Evolutionary conservation across 2,113 vertebrate species (phyloP), one percentile per base, ranked within the genome.

Genomic region (Albula goreensis): DNA sequence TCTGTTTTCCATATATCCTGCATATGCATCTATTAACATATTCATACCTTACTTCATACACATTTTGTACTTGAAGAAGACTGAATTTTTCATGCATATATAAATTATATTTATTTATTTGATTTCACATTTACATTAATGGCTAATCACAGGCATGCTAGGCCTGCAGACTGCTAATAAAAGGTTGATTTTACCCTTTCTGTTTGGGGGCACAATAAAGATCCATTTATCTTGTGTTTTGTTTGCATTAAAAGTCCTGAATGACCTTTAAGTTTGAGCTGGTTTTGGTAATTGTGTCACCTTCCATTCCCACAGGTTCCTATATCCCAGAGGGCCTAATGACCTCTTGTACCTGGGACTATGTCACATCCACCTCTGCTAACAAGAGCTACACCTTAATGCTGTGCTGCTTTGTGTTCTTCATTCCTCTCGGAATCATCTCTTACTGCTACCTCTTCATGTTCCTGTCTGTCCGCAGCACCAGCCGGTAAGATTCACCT

Each of bases 311-410:
- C 82, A 19, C 78, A 99, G 97, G 97, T 82, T 97, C 97, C 0
- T 98, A 98, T 0, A 96, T 98, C 86, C 98, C 97, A 0, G 98
- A 99, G 86, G 98, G 97, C 50, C 93, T 99, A 89, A 94, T 98
- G 93, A 99, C 97, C 0, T 98, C 97, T 53, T 99, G 97, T 17
- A 97, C 97, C 56, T 99, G 97, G 98, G 97, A 99, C 93, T 99
- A 98, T 82, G 92, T 95, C 91, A 97, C 96, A 15, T 97, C 96
- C 90, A 96, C 96, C 0, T 85, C 95, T 3, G 93, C 96, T 2
- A 97, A 97, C 66, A 95, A 97, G 0, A 94, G 97, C 92, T 99
- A 99, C 90, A 99, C 97, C 0, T 96, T 98, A 96, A 95, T 98
- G 89, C 96, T 99, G 50, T 98, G 97, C 94, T 97, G 97, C 88